phyloP scores from a whole-genome alignment of 2,797 vertebrate species.

The Xerus rutilus region DNA sequence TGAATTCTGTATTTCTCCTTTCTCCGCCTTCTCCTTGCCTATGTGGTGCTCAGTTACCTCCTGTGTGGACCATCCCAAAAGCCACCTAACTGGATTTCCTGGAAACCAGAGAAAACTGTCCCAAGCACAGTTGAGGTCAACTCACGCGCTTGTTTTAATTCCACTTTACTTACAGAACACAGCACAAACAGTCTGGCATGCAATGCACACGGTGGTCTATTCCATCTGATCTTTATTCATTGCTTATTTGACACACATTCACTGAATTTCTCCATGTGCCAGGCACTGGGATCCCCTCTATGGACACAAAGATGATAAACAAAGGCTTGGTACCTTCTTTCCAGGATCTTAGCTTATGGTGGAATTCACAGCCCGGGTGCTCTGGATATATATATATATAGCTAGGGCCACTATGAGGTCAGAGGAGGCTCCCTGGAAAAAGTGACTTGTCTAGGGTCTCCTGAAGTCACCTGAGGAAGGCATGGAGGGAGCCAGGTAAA shows the following conservation, averaged over 20 bases:
- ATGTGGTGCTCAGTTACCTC: accelerated
- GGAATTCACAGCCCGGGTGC: too few species aligned
- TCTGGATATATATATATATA: too few species aligned
- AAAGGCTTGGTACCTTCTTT: not conserved
- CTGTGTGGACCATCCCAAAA: not conserved
- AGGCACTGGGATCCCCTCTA: not conserved
- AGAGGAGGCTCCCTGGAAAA: not conserved
- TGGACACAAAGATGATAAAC: not conserved
- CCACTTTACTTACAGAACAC: not conserved
- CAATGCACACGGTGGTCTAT: accelerated
- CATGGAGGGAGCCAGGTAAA: not conserved
- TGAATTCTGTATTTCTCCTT: not conserved
- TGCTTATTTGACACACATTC: not conserved
- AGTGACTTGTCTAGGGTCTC: not conserved
- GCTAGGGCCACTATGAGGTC: not conserved
- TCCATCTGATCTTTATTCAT: not conserved
- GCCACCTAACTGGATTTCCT: not conserved
- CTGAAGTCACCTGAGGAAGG: not conserved
- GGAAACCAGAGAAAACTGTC: not conserved
- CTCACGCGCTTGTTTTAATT: not conserved
- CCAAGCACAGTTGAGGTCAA: not conserved
- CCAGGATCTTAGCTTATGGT: not conserved
- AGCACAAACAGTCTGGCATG: not conserved
- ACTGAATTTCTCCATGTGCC: not conserved
- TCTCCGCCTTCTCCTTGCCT: not conserved